phyloP scores from a whole-genome alignment of 2,888 invertebrate species.

The Drosophila anceps region DNA sequence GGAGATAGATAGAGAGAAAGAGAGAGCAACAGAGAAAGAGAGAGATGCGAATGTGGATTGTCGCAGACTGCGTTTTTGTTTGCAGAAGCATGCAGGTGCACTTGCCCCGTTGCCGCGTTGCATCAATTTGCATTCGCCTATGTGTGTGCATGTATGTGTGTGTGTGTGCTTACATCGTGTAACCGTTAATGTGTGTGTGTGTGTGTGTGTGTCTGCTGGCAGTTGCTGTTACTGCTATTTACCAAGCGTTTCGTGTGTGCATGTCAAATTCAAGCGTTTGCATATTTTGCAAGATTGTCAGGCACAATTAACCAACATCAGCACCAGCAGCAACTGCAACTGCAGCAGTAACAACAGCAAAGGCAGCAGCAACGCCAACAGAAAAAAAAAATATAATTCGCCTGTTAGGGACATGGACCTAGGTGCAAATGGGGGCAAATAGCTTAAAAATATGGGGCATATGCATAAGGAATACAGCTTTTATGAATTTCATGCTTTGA shows the following conservation, averaged over 20 bases:
- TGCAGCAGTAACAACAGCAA: conserved; percentile 10
- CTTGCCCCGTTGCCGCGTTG: conserved; percentile 61
- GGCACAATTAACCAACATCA: conserved; percentile 79
- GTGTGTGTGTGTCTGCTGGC: conserved; percentile 46
- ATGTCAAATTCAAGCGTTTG: conserved; percentile 79
- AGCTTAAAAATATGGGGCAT: conserved; percentile 45
- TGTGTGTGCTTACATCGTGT: conserved; percentile 21
- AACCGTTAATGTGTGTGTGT: conserved; percentile 11
- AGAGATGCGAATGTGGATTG: conserved; percentile 46
- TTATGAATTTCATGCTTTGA: neutral
- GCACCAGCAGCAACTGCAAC: conserved; percentile 43
- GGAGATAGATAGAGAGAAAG: neutral
- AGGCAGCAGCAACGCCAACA: conserved; percentile 24
- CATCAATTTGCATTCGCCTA: conserved; percentile 72
- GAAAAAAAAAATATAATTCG: conserved; percentile 70
- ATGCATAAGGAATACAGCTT: conserved; percentile 17
- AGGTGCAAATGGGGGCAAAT: conserved; percentile 30
- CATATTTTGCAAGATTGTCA: conserved; percentile 79
- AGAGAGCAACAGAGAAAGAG: neutral
- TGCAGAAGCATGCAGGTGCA: conserved; percentile 74
- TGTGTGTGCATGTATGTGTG: neutral
- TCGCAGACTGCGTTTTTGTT: conserved; percentile 71
- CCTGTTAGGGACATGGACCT: conserved; percentile 9
- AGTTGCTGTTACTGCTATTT: conserved; percentile 71
- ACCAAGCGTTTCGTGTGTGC: conserved; percentile 79